Base-by-base conservation (phyloP, 2,888 invertebrate genomes). In the Drosophila quinaria region DNA sequence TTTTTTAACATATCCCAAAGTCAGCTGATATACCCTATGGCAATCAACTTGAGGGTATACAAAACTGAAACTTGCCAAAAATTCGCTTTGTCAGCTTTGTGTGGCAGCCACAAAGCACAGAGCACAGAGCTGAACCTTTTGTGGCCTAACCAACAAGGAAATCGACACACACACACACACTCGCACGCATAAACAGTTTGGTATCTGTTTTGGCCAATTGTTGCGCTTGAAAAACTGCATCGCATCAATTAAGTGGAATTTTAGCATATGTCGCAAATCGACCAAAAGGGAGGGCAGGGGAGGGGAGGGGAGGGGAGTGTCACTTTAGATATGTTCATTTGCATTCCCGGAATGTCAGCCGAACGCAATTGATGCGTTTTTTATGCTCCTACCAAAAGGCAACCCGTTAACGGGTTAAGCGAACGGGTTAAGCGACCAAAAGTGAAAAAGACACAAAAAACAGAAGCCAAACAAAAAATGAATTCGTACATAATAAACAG, bases 1-100 rank as follows among this genome's bases (percentile, higher is more conserved):
- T n/a, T n/a, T n/a, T n/a, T n/a, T n/a, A n/a, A n/a, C 29, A 8
- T 13, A 13, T 13, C 11, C 13, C 13, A 35, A 1, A 13, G 13
- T 35, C 11, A 29, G 8, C 29, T 8, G 29, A 8, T 29, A 13
- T 5, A 44, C 33, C 33, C 44, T 0, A 1, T n/a, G 15, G 44
- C 2, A 1, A 2, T 9, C 19, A 4, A 2, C 6, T 35, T 19
- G 2, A 10, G 68, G 73, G 68, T 60, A 63, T 77, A 4, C 19
- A 37, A 35, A 42, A 41, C 52, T 70, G 25, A 81, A 84, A 62
- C 33, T 67, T 67, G 56, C 13, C 46, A n/a, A 2, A 22, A 75
- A 71, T 52, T 64, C 66, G 85, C 85, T 65, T 58, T 75, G 75
- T 80, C 85, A 78, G 81, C 79, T 69, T 63, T 78, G 55, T 78